phyloP scores from a whole-genome alignment of 2,797 vertebrate species.

The Agapornis canus region DNA sequence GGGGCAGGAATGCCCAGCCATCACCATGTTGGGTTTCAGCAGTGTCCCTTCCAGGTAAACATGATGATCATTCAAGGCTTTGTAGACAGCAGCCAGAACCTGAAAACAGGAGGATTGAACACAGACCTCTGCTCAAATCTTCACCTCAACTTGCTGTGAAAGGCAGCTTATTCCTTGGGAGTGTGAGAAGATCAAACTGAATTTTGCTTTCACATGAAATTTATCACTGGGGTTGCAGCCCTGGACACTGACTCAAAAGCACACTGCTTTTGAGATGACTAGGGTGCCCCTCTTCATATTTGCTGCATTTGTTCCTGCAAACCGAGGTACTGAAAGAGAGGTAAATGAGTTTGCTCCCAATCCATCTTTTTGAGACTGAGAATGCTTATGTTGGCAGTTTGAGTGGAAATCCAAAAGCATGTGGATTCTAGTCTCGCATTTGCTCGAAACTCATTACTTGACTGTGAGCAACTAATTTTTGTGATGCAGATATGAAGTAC shows the following conservation, averaged over 20 bases:
- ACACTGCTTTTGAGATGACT: background rate
- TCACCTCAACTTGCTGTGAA: background rate
- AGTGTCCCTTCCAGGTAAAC: slow-evolving; percentile 96
- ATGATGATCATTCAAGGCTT: slow-evolving; percentile 93
- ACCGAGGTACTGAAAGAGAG: background rate
- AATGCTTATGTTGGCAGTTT: background rate
- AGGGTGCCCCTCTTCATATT: background rate
- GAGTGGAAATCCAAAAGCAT: background rate
- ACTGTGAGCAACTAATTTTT: background rate
- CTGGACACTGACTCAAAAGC: background rate
- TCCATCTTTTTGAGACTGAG: background rate
- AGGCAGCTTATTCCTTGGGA: background rate
- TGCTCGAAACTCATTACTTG: background rate
- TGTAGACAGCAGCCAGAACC: slow-evolving; percentile 95
- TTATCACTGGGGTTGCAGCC: background rate
- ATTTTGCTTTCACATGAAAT: background rate
- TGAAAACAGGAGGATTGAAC: slow-evolving; percentile 46
- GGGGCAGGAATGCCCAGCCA: slow-evolving; percentile 87
- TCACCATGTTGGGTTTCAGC: slow-evolving; percentile 98
- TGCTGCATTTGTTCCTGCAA: background rate
- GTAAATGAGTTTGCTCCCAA: background rate
- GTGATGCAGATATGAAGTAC: background rate
- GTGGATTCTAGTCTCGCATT: background rate
- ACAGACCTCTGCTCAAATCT: background rate
- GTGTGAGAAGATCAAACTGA: background rate